These are phyloP conservation scores for Diadophis punctatus DNA, from an alignment of 2,113 vertebrate genomes.

Conservation along the genomic window DNA sequence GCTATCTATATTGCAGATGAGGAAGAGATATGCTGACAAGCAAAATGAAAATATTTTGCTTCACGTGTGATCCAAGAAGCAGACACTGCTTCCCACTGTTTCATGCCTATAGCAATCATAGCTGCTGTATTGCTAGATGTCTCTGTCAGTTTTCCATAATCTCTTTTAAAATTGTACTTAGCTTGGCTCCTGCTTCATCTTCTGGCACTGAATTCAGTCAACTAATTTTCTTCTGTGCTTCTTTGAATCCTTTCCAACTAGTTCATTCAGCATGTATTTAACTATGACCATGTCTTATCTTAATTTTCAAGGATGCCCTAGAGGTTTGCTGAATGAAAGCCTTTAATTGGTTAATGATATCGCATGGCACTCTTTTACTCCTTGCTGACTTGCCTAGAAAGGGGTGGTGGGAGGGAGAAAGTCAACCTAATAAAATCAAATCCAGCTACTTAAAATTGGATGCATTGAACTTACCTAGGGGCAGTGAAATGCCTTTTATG, in stretches of 20 bases:
- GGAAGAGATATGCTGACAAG: background rate
- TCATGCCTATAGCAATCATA: background rate
- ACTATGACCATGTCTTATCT: slow-evolving; percentile 1
- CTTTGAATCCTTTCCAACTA: slow-evolving; percentile 15
- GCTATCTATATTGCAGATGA: background rate
- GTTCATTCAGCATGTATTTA: slow-evolving; percentile 9
- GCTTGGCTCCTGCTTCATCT: slow-evolving; percentile 1
- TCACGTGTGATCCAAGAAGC: background rate
- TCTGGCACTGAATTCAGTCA: slow-evolving; percentile 12
- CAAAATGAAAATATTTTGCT: background rate
- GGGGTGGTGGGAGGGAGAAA: background rate
- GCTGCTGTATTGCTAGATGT: background rate
- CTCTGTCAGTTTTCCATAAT: background rate
- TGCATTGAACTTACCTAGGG: background rate
- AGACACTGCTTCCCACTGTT: background rate
- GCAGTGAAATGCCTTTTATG: background rate
- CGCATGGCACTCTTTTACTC: background rate
- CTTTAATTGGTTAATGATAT: slow-evolving; percentile 20
- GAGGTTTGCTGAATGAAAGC: slow-evolving; percentile 6
- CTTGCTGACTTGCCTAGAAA: background rate
- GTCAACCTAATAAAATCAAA: background rate
- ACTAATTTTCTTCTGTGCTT: slow-evolving; percentile 14
- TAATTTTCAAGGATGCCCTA: slow-evolving; percentile 11
- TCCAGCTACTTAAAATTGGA: background rate
- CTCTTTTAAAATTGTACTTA: background rate